Conservation (phyloP, 2,888 invertebrate genomes). For the Malthinus seriepunctatus region DNA sequence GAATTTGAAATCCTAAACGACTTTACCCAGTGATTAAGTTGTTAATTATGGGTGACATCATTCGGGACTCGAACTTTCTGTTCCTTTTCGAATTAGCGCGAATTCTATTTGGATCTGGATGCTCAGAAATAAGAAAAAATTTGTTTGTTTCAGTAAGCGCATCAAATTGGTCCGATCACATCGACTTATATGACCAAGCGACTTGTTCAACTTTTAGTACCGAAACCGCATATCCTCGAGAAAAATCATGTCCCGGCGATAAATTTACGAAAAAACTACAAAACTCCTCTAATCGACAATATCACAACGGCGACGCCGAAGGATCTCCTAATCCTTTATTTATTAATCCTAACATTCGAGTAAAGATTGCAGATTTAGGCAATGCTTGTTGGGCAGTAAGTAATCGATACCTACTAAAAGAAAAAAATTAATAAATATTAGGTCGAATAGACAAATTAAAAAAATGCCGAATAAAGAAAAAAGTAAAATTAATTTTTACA, state of each 20-base stretch:
- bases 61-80: too few relatives aligned
- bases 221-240: not conserved
- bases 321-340: slow-evolving; percentile 44
- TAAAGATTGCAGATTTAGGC: slow-evolving; percentile 84
- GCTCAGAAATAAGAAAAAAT: too few relatives aligned
- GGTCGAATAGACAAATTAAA: too few relatives aligned
- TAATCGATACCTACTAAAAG: not conserved
- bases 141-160: not conserved
- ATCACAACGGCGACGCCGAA: not conserved
- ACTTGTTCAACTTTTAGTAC: not conserved
- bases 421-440: not conserved
- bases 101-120: too few relatives aligned
- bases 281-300: not conserved
- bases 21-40: too few relatives aligned
- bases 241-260: not conserved
- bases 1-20: too few relatives aligned
- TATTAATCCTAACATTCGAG: slow-evolving; percentile 61
- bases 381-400: slow-evolving; percentile 80
- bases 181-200: slow-evolving; percentile 5
- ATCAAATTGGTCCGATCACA: slow-evolving; percentile 18
- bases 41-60: too few relatives aligned
- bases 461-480: not conserved
- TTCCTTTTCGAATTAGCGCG: too few relatives aligned
- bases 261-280: not conserved
- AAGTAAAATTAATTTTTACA: slow-evolving; percentile 38